Evolutionary conservation across 2,113 vertebrate genomes (phyloP).

Genomic region (Crotalus tigris): DNA sequence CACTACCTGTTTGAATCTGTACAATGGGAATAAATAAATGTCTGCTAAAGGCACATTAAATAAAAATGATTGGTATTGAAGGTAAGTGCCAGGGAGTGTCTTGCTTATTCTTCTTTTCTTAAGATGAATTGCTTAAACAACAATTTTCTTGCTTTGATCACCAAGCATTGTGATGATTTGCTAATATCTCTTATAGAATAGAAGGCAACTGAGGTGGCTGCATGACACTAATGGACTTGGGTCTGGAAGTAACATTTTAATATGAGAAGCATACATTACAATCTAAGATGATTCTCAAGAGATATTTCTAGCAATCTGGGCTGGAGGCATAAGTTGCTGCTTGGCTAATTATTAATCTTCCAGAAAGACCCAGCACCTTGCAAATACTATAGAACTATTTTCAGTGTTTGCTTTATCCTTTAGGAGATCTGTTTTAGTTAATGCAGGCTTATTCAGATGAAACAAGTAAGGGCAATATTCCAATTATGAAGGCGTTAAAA

Average conservation of each 20-base stretch:
- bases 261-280: constrained; percentile 14
- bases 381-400: constrained; percentile 57
- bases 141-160: constrained; percentile 24
- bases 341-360: constrained; percentile 37
- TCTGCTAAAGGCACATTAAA: neutral
- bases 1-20: neutral
- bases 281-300: constrained; percentile 43
- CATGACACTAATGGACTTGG: constrained; percentile 33
- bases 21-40: neutral
- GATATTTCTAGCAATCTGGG: constrained; percentile 46
- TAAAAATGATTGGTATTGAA: neutral
- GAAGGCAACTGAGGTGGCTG: neutral
- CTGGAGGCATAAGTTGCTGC: constrained; percentile 36
- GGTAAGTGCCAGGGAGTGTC: neutral
- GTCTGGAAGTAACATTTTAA: constrained; percentile 30
- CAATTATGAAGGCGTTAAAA: constrained; percentile 43
- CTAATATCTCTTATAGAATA: constrained; percentile 25
- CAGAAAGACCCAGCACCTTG: constrained; percentile 50
- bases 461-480: constrained; percentile 27
- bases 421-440: constrained; percentile 42
- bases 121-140: constrained; percentile 29
- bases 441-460: constrained; percentile 37
- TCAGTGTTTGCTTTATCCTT: constrained; percentile 54
- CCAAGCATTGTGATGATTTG: constrained; percentile 17
- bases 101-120: constrained; percentile 35